Percentiles rank a stretch among this genome's conserved stretches.
These are phyloP conservation scores for Drosophila hamatofila DNA, from an alignment of 2,888 invertebrate species.

Conservation along the genomic window DNA sequence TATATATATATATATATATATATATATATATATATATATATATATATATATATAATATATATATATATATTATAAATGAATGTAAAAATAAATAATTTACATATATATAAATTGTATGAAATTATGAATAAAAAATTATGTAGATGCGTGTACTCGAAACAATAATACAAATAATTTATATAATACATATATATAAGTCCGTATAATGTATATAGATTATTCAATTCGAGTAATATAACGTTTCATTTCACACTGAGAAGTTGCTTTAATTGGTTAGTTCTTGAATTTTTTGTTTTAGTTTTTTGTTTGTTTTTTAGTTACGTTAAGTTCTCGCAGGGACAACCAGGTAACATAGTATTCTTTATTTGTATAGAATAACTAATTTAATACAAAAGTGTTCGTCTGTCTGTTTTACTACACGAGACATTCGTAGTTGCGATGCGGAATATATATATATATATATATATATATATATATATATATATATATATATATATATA, in stretches of 20 bases:
- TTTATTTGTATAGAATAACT: slow-evolving; percentile 36
- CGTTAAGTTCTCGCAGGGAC: slow-evolving; percentile 44
- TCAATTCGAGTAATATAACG: slow-evolving; percentile 2
- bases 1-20: no score
- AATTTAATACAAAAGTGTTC: slow-evolving; percentile 31
- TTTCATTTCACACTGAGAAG: slow-evolving; percentile 3
- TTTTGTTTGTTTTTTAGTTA: slow-evolving; percentile 32
- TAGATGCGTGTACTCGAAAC: slow-evolving; percentile 13
- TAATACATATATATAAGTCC: no score
- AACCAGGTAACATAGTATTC: slow-evolving; percentile 59
- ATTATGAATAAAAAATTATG: slow-evolving; percentile 21
- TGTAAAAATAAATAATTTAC: slow-evolving; percentile 9
- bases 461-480: slow-evolving; percentile 11
- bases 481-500: no score
- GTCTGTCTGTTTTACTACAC: slow-evolving; percentile 33
- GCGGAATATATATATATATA: slow-evolving; percentile 23
- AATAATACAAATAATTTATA: slow-evolving; percentile 24
- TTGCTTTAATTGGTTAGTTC: slow-evolving; percentile 7
- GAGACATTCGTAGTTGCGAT: slow-evolving; percentile 42
- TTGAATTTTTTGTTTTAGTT: background rate
- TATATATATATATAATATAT: slow-evolving; percentile 19
- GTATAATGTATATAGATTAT: background rate
- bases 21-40: slow-evolving; percentile 3
- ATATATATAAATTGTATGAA: slow-evolving; percentile 6
- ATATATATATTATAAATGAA: slow-evolving; percentile 17